Evolutionary conservation across 2,113 vertebrate genomes (phyloP), one percentile per base, ranked within the genome.

Genomic region (Tragelaphus scriptus): DNA sequence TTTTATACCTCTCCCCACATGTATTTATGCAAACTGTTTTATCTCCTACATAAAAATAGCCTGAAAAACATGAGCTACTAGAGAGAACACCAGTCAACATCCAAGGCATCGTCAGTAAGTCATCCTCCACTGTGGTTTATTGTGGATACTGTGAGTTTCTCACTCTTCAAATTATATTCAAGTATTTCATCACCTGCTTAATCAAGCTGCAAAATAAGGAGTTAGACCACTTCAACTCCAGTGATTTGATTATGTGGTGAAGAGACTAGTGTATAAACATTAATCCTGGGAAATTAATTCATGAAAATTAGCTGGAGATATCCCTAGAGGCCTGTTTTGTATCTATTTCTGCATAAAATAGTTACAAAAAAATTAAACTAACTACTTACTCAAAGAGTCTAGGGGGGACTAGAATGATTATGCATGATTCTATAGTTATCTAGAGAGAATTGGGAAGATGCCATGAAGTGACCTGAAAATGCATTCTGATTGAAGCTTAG

Each of bases 221-320:
- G 98, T 98, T 98, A 98, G 98, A 97, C 98, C 98, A 98, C 98
- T 99, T 99, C 98, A 98, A 92, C 97, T 97, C 97, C 97, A 98
- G 94, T 98, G 98, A 98, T 99, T 98, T 99, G 98, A 99, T 99
- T 98, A 98, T 98, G 89, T 98, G 88, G 96, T 94, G 89, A 97
- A 97, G 93, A 98, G 86, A 98, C 96, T 95, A 84, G 98, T 98
- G 98, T 98, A 98, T 98, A 98, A 98, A 98, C 98, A 98, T 98
- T 98, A 99, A 98, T 98, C 98, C 96, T 98, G 94, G 96, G 97
- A 99, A 99, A 99, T 98, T 98, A 99, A 99, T 99, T 99, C 98
- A 99, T 97, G 98, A 97, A 98, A 98, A 99, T 98, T 99, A 99
- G 96, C 97, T 97, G 95, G 96, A 98, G 96, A 96, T 98, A 98